These are phyloP conservation scores for Zapornia atra DNA, from an alignment of 2,113 vertebrate genomes.

Conservation along the genomic window DNA sequence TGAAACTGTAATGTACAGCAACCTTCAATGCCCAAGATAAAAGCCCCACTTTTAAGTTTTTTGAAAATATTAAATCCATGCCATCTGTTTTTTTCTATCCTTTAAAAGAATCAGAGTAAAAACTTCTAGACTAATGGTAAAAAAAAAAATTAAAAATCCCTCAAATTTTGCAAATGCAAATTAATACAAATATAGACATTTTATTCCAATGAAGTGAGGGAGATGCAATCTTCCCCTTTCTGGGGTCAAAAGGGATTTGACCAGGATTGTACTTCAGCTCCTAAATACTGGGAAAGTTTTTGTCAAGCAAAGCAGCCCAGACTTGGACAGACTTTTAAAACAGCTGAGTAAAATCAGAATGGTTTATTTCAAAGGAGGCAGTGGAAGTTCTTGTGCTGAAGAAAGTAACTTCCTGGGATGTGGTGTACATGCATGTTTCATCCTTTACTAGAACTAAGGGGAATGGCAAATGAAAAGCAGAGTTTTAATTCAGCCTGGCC, in stretches of 20 bases:
- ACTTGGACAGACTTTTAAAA: not conserved
- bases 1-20: not conserved
- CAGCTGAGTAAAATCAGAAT: not conserved
- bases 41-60: not conserved
- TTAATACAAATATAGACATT: not conserved
- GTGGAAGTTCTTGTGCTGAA: not conserved
- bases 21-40: not conserved
- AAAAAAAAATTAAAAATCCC: no score
- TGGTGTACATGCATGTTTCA: fast-evolving
- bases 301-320: not conserved
- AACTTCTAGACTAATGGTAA: not conserved
- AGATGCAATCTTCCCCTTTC: not conserved
- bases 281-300: not conserved
- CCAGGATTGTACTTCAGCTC: not conserved
- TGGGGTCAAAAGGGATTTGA: not conserved
- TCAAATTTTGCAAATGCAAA: not conserved
- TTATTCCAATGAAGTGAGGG: not conserved
- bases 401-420: not conserved
- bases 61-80: not conserved
- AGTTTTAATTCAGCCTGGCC: not conserved
- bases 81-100: not conserved
- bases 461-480: not conserved
- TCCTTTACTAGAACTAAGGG: not conserved
- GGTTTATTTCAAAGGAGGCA: not conserved
- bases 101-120: not conserved